Base-by-base conservation (phyloP, 2,888 invertebrate genomes). In the Drosophila putrida region DNA sequence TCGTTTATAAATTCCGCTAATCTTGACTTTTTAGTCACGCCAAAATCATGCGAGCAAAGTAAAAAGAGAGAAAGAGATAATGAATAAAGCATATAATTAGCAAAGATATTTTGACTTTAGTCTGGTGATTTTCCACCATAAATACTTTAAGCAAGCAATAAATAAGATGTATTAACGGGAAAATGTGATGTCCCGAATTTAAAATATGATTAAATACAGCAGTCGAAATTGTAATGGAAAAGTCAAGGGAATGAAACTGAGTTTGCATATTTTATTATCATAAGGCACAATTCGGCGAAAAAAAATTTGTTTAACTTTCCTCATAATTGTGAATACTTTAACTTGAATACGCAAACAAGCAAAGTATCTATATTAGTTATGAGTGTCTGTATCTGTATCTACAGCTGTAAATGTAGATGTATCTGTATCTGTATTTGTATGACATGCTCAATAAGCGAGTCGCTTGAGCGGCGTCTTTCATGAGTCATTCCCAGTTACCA, bases 71-170 rank as follows among this genome's bases (percentile, higher is more conserved):
- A 28, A 15, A 41, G 28, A 62, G 59, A 11, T 71, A 53, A 63
- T 71, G 39, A 66, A 63, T 53, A 33, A 66, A 9, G 75, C 49
- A 62, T 65, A 74, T 55, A 70, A 75, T 70, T 70, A 75, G 62
- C 62, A 49, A 59, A 63, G 6, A 46, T 62, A 63, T 66, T 66
- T 49, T 20, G 15, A 25, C 43, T 11, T 39, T 20, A 43, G 20
- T 78, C 62, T 62, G 71, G 82, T 80, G 72, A 80, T 69, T 82
- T 82, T 85, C 85, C 82, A 78, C 51, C 51, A 63, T 47, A 47
- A 62, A 62, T 62, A 67, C 55, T 20, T 53, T 15, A 61, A 46
- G 35, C 60, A 28, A 31, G 36, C 46, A 8, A 15, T 15, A 15
- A 41, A 28, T 27, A 8, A 31, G 27, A 6, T 9, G 5, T 13